phyloP scores from a whole-genome alignment of 1,140 invertebrate species.

The Eriocheir sinensis region DNA sequence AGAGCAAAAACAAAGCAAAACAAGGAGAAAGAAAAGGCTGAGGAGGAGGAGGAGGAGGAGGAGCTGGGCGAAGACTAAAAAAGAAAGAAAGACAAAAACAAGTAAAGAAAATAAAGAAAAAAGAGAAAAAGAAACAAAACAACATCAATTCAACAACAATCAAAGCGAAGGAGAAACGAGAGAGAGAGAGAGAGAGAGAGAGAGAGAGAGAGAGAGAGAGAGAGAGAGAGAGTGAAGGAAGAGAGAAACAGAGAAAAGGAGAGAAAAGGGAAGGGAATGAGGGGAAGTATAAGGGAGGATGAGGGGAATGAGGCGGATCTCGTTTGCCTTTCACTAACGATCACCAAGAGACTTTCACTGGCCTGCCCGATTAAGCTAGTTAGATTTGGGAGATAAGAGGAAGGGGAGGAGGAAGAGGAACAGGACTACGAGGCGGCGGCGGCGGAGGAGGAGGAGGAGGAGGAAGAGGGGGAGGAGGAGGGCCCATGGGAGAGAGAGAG shows the following conservation, averaged over 20 bases:
- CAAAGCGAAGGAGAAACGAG: background rate
- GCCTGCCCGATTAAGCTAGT: slow-evolving; percentile 63
- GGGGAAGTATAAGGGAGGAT: background rate
- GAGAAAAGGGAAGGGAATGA: background rate
- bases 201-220: background rate
- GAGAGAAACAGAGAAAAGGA: background rate
- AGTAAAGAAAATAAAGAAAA: background rate
- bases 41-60: background rate
- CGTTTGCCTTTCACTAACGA: slow-evolving; percentile 32
- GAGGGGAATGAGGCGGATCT: background rate
- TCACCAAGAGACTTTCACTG: slow-evolving; percentile 27
- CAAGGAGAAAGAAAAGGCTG: too few species aligned
- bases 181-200: background rate
- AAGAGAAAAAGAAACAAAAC: background rate
- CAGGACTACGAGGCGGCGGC: background rate
- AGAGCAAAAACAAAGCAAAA: too few species aligned
- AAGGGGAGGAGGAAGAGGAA: background rate
- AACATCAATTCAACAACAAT: too few species aligned
- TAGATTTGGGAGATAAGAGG: slow-evolving; percentile 63
- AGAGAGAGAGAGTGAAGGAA: background rate
- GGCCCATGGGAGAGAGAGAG: too few species aligned
- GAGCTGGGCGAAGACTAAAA: background rate
- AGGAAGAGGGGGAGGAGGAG: background rate
- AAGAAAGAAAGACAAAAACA: background rate
- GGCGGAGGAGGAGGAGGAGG: background rate